Percentiles rank a stretch among this genome's conserved stretches.
These are phyloP conservation scores for Nomada goodeniana DNA, from an alignment of 2,888 invertebrate species.

Conservation along the genomic window DNA sequence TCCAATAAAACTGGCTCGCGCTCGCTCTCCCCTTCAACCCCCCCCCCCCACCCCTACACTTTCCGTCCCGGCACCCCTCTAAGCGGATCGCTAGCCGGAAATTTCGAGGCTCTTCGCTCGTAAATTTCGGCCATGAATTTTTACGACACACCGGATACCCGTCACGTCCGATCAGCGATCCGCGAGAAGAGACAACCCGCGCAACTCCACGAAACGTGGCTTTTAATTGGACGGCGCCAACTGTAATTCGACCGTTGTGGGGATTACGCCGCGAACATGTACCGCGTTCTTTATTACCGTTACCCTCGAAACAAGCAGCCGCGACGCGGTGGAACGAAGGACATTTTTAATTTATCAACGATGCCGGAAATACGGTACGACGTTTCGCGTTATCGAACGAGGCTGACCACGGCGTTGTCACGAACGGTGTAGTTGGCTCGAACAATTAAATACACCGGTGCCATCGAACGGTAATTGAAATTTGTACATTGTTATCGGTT, in stretches of 20 bases:
- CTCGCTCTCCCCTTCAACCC: slow-evolving; percentile 11
- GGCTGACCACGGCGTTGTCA: background rate
- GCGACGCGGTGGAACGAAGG: too few species aligned
- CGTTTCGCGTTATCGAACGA: background rate
- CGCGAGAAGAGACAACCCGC: slow-evolving; percentile 9
- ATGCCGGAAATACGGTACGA: background rate
- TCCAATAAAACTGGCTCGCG: slow-evolving; percentile 66
- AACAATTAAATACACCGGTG: slow-evolving; percentile 28
- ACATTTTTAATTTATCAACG: background rate
- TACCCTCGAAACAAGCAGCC: too few species aligned
- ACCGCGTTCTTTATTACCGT: too few species aligned
- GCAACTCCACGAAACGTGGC: background rate
- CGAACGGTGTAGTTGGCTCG: slow-evolving; percentile 1
- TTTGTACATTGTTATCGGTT: slow-evolving; percentile 62
- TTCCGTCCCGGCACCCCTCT: slow-evolving; percentile 23
- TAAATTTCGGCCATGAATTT: slow-evolving; percentile 73
- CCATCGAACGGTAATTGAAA: slow-evolving; percentile 55
- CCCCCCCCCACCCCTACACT: background rate
- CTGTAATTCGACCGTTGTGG: slow-evolving; percentile 1
- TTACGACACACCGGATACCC: slow-evolving; percentile 58
- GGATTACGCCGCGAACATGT: background rate
- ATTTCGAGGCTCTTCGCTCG: slow-evolving; percentile 66
- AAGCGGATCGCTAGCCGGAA: slow-evolving; percentile 68
- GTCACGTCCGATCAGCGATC: slow-evolving; percentile 54
- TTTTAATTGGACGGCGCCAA: slow-evolving; percentile 4